phyloP scores from a whole-genome alignment of 2,888 invertebrate genomes.

The Chesias legatella region DNA sequence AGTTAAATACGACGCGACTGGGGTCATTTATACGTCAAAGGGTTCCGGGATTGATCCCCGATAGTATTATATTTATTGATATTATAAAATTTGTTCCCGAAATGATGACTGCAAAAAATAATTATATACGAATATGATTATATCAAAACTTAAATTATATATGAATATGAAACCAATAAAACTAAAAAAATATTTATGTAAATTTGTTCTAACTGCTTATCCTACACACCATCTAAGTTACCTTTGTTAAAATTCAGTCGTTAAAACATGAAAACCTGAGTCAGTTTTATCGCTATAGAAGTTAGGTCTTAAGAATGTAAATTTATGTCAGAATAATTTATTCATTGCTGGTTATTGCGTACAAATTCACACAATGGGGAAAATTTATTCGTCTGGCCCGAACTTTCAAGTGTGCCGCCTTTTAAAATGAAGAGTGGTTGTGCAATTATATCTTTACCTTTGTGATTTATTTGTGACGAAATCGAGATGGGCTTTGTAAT shows the following conservation, averaged over 20 bases:
- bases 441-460: conserved; percentile 41
- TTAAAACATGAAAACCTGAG: conserved; percentile 22
- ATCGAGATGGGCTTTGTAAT: conserved; percentile 20
- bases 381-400: conserved; percentile 54
- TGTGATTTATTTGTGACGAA: conserved; percentile 23
- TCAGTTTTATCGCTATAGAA: conserved; percentile 39
- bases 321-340: conserved; percentile 57
- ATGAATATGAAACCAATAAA: no score
- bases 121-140: no score
- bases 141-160: no score
- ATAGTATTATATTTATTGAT: no score
- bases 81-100: no score
- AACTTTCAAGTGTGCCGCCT: conserved; percentile 44
- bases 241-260: conserved; percentile 23
- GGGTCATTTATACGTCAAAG: no score
- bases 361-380: conserved; percentile 55
- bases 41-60: no score
- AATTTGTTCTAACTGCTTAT: background rate
- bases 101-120: no score
- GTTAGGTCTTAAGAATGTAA: conserved; percentile 47
- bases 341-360: conserved; percentile 58
- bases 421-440: conserved; percentile 36
- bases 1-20: no score
- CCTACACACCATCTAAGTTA: conserved; percentile 11
- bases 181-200: no score